Evolutionary conservation across 2,888 invertebrate genomes (phyloP).

Genomic region (Sphaerophoria rueppellii): DNA sequence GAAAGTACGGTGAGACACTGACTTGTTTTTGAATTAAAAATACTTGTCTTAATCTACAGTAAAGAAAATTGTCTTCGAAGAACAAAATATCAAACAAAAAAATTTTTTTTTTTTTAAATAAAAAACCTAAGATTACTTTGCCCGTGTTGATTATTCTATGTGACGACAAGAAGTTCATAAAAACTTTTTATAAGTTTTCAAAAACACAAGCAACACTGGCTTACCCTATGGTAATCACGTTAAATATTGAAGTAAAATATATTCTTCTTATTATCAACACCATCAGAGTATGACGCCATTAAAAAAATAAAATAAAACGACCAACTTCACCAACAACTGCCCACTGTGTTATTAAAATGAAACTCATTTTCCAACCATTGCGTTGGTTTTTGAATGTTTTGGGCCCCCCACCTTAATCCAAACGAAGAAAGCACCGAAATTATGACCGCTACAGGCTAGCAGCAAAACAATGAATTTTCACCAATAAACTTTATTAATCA

Average conservation of each 20-base stretch:
- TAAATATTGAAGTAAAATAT: not conserved
- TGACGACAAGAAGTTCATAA: too few species aligned
- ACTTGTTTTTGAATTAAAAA: too few species aligned
- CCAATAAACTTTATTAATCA: slow-evolving; percentile 71
- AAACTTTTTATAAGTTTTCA: too few species aligned
- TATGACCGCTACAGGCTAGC: slow-evolving; percentile 28
- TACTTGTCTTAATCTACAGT: too few species aligned
- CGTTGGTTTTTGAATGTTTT: not conserved
- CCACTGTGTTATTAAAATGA: slow-evolving; percentile 12
- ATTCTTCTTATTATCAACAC: slow-evolving; percentile 22
- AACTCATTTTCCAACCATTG: slow-evolving; percentile 30
- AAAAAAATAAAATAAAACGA: slow-evolving; percentile 14
- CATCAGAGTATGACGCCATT: not conserved
- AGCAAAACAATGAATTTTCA: slow-evolving; percentile 34
- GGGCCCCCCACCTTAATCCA: not conserved
- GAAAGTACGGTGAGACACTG: too few species aligned
- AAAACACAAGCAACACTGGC: too few species aligned
- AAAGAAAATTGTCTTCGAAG: too few species aligned
- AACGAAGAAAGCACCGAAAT: not conserved
- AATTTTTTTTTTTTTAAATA: too few species aligned
- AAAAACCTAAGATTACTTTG: too few species aligned
- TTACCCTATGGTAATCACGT: not conserved
- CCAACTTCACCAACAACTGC: not conserved
- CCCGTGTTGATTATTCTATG: too few species aligned
- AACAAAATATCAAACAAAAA: too few species aligned